Conservation (phyloP, 2,113 vertebrate species). For the Barbus barbus region DNA sequence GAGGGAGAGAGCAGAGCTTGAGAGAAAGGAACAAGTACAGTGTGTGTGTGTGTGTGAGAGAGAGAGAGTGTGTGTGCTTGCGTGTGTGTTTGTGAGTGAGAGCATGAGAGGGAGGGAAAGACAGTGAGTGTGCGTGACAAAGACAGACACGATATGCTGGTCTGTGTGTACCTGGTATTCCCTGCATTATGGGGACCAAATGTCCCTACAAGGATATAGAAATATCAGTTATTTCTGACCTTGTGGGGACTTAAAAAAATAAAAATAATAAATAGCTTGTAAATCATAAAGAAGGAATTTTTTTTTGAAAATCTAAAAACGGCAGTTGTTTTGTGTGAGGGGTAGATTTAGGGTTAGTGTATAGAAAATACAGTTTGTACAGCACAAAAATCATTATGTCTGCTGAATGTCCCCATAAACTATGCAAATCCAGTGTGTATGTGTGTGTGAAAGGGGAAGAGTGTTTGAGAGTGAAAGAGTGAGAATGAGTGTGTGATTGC, state of each 20-base stretch:
- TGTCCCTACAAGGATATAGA: no score
- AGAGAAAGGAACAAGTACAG: constrained; percentile 69
- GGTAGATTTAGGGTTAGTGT: not conserved
- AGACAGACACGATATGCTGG: constrained; percentile 43
- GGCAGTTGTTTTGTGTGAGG: not conserved
- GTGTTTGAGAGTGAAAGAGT: constrained; percentile 2
- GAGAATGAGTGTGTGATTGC: constrained; percentile 1
- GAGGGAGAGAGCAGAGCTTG: constrained; percentile 62
- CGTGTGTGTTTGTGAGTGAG: constrained; percentile 27
- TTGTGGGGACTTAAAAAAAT: no score
- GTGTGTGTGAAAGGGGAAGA: not conserved
- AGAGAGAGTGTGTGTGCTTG: constrained; percentile 50
- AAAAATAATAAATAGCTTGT: no score
- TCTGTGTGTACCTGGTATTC: constrained; percentile 7
- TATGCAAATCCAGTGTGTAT: not conserved
- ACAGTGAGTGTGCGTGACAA: constrained; percentile 54
- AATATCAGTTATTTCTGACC: no score
- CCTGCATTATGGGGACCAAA: not conserved
- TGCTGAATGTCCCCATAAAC: not conserved
- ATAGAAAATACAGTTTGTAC: not conserved
- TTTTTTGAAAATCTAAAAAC: no score
- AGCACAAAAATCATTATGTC: not conserved
- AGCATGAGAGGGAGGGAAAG: constrained; percentile 52
- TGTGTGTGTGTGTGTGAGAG: constrained; percentile 56
- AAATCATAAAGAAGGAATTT: no score